phyloP scores from a whole-genome alignment of 2,113 vertebrate genomes.

The Scopus umbretta region DNA sequence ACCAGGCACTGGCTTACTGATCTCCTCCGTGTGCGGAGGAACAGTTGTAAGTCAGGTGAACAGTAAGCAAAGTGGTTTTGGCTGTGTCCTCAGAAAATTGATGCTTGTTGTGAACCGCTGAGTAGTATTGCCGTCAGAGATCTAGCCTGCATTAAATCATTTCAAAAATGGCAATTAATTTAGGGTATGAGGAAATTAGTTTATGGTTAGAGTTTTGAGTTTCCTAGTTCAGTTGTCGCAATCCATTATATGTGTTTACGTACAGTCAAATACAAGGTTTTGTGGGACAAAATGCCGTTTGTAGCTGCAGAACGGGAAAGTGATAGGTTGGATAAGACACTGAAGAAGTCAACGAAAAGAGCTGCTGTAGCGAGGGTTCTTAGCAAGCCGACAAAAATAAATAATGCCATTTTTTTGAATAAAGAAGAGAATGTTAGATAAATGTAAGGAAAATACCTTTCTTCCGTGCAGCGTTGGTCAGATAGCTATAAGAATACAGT shows the following conservation, averaged over 20 bases:
- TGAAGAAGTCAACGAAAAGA: background rate
- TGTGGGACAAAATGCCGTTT: background rate
- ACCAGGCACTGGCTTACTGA: background rate
- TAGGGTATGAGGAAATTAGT: background rate
- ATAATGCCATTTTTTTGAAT: background rate
- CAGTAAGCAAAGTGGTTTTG: background rate
- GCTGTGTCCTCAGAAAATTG: background rate
- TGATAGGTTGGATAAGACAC: background rate
- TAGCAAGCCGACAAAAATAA: background rate
- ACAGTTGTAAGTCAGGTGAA: background rate
- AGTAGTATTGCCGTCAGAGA: background rate
- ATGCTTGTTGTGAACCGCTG: background rate
- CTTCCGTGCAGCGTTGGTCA: background rate
- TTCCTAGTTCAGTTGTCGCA: background rate
- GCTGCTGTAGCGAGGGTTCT: background rate
- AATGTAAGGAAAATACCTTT: background rate
- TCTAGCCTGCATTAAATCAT: background rate
- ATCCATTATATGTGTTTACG: background rate
- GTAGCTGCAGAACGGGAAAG: background rate
- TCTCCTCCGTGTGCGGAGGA: background rate
- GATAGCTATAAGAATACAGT: background rate
- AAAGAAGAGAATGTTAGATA: background rate
- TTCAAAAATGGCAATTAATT: background rate
- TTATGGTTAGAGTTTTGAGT: background rate
- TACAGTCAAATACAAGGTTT: background rate